Percentiles rank a stretch among this genome's conserved stretches.
These are phyloP conservation scores for Onychomys torridus DNA, from an alignment of 2,797 vertebrate genomes.

Conservation along the genomic window DNA sequence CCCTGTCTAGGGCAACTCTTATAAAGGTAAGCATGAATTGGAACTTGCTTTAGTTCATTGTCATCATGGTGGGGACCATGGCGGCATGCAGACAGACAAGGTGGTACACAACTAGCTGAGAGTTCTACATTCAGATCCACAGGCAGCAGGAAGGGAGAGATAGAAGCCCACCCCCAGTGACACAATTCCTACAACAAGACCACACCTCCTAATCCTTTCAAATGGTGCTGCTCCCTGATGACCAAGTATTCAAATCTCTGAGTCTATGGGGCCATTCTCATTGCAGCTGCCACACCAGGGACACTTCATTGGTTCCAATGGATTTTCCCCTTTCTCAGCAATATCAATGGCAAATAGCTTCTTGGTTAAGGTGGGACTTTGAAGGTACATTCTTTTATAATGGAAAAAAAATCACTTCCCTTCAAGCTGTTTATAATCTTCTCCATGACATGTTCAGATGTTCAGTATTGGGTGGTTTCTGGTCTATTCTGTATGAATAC, in stretches of 20 bases:
- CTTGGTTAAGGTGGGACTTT: neutral
- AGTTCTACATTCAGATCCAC: neutral
- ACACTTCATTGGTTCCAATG: neutral
- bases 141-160: neutral
- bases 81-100: neutral
- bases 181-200: neutral
- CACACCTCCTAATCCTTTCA: neutral
- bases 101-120: neutral
- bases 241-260: neutral
- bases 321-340: neutral
- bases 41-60: neutral
- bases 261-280: too few species aligned
- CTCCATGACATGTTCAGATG: neutral
- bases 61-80: neutral
- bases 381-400: neutral
- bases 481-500: neutral
- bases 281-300: neutral
- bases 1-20: too few species aligned
- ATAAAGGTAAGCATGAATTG: too few species aligned
- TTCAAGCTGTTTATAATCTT: neutral
- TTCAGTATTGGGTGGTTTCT: neutral
- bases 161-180: neutral
- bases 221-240: neutral
- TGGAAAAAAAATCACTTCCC: neutral
- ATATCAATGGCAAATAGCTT: neutral